Conservation (phyloP, 1,140 invertebrate genomes). For the Cepaea nemoralis region DNA sequence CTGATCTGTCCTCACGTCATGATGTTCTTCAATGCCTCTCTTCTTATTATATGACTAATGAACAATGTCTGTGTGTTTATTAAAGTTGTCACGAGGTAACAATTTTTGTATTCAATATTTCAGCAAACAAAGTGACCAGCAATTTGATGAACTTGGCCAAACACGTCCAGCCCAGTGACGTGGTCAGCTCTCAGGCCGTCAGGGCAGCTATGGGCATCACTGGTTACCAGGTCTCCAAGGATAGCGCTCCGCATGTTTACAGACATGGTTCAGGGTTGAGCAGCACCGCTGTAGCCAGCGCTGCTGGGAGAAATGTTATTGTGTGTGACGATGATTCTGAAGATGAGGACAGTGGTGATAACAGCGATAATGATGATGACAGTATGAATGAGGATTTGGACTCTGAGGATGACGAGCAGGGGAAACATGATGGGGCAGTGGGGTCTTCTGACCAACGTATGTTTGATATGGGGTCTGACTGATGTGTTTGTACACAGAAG, state of each 20-base stretch:
- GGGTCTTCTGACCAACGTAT: not conserved
- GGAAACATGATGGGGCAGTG: not conserved
- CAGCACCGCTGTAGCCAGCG: not conserved
- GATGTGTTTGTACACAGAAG: too few species aligned
- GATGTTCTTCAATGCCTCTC: too few species aligned
- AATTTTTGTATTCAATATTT: not conserved
- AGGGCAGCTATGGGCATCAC: slow-evolving; percentile 38
- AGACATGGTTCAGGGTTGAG: not conserved
- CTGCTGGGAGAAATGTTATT: not conserved
- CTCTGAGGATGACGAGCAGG: not conserved
- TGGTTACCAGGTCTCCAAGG: not conserved
- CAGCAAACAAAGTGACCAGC: slow-evolving; percentile 34
- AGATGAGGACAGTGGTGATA: slow-evolving; percentile 24
- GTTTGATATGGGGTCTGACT: not conserved
- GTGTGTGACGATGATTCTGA: slow-evolving; percentile 25
- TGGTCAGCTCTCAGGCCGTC: slow-evolving; percentile 36
- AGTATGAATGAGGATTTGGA: slow-evolving; percentile 17
- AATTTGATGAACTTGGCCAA: slow-evolving; percentile 32
- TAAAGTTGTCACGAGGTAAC: not conserved
- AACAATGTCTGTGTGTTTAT: too few species aligned
- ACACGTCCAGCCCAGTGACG: slow-evolving; percentile 33
- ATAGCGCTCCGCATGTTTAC: not conserved
- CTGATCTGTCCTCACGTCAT: too few species aligned
- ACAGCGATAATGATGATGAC: slow-evolving; percentile 26
- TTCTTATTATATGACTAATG: too few species aligned